These are phyloP conservation scores for Papilio xuthus DNA, from an alignment of 1,140 invertebrate genomes.

Conservation along the genomic window DNA sequence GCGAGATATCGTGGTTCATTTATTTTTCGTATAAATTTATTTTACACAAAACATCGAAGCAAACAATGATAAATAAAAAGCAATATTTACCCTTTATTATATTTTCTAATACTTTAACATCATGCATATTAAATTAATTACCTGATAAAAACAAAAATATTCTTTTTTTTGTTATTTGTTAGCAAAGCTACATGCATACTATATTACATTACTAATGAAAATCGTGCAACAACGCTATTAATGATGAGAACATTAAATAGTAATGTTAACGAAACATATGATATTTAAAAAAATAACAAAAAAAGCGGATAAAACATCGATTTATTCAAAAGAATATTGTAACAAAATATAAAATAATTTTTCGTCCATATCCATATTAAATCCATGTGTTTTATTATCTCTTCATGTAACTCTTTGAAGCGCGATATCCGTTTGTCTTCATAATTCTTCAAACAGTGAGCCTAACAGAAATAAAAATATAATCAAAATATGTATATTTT, in stretches of 20 bases:
- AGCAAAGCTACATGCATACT: neutral
- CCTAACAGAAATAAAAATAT: slow-evolving; percentile 71
- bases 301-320: slow-evolving; percentile 63
- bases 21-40: neutral
- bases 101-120: neutral
- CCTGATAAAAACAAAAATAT: neutral
- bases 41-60: neutral
- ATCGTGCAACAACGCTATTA: neutral
- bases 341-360: slow-evolving; percentile 63
- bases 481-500: slow-evolving; percentile 57
- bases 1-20: neutral
- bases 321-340: slow-evolving; percentile 62
- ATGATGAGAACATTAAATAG: neutral
- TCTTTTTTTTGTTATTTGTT: neutral
- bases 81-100: neutral
- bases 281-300: slow-evolving; percentile 47
- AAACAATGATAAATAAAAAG: neutral
- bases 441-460: slow-evolving; percentile 74
- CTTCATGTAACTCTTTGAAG: slow-evolving; percentile 69
- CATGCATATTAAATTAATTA: neutral
- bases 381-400: slow-evolving; percentile 50
- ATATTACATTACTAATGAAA: neutral
- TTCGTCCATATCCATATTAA: slow-evolving; percentile 73
- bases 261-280: neutral
- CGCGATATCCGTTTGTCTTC: slow-evolving; percentile 51